phyloP scores from a whole-genome alignment of 2,888 invertebrate species.

The Andrena dorsata region DNA sequence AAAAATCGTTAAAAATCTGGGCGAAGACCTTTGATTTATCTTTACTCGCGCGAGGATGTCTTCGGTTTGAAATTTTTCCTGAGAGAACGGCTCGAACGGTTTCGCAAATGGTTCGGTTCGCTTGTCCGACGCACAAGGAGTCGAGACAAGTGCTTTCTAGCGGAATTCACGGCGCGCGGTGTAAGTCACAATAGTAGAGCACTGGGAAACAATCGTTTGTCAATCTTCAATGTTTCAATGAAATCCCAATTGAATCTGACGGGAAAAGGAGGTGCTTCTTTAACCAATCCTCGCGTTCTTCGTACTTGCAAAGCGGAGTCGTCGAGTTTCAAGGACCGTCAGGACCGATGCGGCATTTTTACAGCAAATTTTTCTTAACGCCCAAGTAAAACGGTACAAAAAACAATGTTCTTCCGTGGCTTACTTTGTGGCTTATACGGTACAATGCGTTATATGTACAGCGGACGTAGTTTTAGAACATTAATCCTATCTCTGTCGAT shows the following conservation, averaged over 20 bases:
- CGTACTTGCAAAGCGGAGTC: neutral
- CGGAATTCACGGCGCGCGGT: slow-evolving; percentile 23
- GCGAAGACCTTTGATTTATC: neutral
- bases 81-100: slow-evolving; percentile 24
- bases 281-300: neutral
- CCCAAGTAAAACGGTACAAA: neutral
- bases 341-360: slow-evolving; percentile 24
- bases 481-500: slow-evolving; percentile 63
- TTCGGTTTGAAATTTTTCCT: neutral
- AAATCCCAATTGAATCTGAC: neutral
- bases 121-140: slow-evolving; percentile 22
- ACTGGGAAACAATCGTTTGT: slow-evolving; percentile 4
- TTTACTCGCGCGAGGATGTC: neutral
- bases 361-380: slow-evolving; percentile 31
- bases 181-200: slow-evolving; percentile 33
- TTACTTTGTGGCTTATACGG: slow-evolving; percentile 58
- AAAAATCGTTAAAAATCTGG: neutral
- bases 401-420: slow-evolving; percentile 2
- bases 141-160: slow-evolving; percentile 53
- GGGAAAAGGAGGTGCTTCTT: neutral
- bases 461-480: slow-evolving; percentile 63
- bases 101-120: neutral
- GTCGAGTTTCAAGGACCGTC: neutral
- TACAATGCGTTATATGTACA: slow-evolving; percentile 66
- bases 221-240: neutral